A percentile compares a stretch with the other conserved stretches of the same genome.
These are phyloP conservation scores for Willisornis vidua DNA, from an alignment of 2,113 vertebrate genomes.

Conservation along the genomic window DNA sequence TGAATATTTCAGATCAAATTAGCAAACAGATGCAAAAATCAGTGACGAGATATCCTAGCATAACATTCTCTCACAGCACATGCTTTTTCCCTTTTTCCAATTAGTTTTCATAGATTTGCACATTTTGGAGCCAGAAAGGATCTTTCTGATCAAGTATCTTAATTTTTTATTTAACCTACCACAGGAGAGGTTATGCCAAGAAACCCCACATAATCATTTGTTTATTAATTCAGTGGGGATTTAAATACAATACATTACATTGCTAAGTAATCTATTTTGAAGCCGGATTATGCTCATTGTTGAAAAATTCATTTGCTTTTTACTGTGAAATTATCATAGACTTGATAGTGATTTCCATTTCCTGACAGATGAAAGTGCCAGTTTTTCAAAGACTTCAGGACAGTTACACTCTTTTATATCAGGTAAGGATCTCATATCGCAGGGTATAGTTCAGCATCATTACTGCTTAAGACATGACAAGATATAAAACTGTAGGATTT, in stretches of 20 bases:
- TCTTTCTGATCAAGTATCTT: background rate
- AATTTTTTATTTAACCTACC: background rate
- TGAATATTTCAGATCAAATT: background rate
- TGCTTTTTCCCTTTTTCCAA: background rate
- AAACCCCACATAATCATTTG: background rate
- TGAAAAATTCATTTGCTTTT: slow-evolving; percentile 12
- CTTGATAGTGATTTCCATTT: background rate
- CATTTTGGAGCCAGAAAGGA: background rate
- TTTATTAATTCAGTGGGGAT: slow-evolving; percentile 6
- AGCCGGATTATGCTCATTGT: background rate
- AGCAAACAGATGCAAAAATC: background rate
- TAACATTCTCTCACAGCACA: background rate
- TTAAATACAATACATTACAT: background rate
- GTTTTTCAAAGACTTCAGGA: background rate
- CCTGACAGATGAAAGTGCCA: background rate
- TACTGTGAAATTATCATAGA: background rate
- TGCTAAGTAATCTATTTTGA: background rate
- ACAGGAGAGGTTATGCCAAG: background rate
- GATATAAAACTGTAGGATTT: background rate
- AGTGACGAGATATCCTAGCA: background rate
- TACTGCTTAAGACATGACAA: background rate
- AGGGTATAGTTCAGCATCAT: background rate
- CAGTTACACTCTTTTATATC: background rate
- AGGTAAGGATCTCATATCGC: background rate
- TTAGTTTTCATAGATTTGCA: background rate